Evolutionary conservation across 2,113 vertebrate genomes (phyloP), one percentile per base, ranked within the genome.

Genomic region (Peromyscus californicus): DNA sequence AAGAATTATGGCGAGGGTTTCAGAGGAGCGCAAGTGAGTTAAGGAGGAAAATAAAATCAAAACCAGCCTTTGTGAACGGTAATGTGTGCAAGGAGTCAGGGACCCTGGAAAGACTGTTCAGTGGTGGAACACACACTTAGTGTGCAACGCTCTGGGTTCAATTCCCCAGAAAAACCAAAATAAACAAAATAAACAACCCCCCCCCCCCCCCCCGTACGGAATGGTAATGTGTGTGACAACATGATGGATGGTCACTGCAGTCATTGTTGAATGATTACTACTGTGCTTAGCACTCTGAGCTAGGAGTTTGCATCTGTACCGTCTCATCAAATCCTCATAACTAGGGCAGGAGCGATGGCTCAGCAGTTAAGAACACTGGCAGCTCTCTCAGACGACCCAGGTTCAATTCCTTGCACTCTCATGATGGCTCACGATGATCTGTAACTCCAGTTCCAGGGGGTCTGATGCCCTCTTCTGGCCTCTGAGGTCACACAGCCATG

Each of bases 1-100:
- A 78, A 57, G 45, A 79, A 63, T 72, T 85, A 76, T 3, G n/a
- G 59, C 16, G 48, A 70, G 24, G 31, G 22, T 89, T 95, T 88
- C 91, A 82, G 93, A 89, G 63, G 87, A 79, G 65, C 90, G 6
- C 26, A 69, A 88, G 65, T 67, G 48, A 87, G 48, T 61, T 0
- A 65, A 63, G 22, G 21, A 80, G 72, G 48, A 36, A 45, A 39
- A 21, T 26, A 22, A 33, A 29, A 1, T 16, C 31, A 70, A 70
- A 70, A 36, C 1, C 19, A n/a, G 33, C 33, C 36, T 21, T 26
- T 65, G 19, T 36, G 83, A n/a, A 17, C 76, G 31, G 3, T n/a
- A 51, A 11, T 51, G 51, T 51, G 51, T 51, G 51, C 51, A 51
- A 51, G 51, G 10, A 51, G 10, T 51, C 51, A 51, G 51, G 51